phyloP scores from a whole-genome alignment of 2,797 vertebrate genomes.

The Apogon hyalosoma region DNA sequence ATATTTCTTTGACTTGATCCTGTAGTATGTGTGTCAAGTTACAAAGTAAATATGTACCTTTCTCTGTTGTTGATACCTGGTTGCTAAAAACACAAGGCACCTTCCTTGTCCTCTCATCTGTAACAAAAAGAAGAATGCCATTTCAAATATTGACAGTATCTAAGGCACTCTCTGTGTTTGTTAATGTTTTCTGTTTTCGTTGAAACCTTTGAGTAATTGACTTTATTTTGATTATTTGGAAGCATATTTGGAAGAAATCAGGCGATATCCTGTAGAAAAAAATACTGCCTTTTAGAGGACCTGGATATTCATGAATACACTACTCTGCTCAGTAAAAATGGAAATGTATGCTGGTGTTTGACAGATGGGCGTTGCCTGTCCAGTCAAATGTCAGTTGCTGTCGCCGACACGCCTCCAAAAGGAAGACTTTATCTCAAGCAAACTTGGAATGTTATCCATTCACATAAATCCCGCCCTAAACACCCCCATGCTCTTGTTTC shows the following conservation, averaged over 20 bases:
- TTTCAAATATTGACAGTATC: conserved; percentile 52
- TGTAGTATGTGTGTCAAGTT: not conserved
- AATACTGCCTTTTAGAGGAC: too few relatives aligned
- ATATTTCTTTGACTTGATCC: conserved; percentile 1
- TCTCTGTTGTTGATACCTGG: conserved; percentile 7
- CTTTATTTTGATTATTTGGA: not conserved
- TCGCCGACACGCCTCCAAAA: conserved; percentile 71
- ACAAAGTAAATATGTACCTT: conserved; percentile 32
- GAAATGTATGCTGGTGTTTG: conserved; percentile 41
- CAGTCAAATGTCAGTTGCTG: conserved; percentile 70
- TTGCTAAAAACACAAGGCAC: conserved; percentile 14
- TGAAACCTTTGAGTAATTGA: not conserved
- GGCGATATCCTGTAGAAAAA: too few relatives aligned
- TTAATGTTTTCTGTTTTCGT: conserved; percentile 3
- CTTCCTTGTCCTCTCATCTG: conserved; percentile 2
- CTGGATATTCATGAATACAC: not conserved
- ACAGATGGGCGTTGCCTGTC: conserved; percentile 82
- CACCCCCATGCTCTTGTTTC: conserved; percentile 16
- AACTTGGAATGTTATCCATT: conserved; percentile 56
- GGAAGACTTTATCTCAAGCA: conserved; percentile 71
- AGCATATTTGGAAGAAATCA: not conserved
- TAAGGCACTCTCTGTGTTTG: conserved; percentile 17
- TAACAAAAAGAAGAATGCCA: conserved; percentile 17
- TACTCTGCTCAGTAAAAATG: too few relatives aligned
- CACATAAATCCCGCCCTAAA: conserved; percentile 39